Evolutionary conservation across 1,140 invertebrate genomes (phyloP).

Genomic region (Asbolus verrucosus): DNA sequence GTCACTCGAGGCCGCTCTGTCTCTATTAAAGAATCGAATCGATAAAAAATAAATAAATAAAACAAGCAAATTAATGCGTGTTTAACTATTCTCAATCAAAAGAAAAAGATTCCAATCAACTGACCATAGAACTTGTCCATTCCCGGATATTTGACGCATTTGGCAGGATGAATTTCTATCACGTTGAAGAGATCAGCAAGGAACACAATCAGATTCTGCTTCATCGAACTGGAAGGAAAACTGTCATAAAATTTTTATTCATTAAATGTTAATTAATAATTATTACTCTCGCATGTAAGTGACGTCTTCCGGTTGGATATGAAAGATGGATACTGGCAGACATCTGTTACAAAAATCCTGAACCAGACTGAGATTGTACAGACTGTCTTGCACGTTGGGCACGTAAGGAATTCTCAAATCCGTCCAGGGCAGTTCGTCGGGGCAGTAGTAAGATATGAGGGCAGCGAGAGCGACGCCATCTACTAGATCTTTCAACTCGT

Average conservation of each 20-base stretch:
- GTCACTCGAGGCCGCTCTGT: slow-evolving; percentile 28
- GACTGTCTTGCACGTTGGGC: slow-evolving; percentile 84
- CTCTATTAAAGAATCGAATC: slow-evolving; percentile 8
- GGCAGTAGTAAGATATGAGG: slow-evolving; percentile 94
- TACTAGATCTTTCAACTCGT: slow-evolving; percentile 82
- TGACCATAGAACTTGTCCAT: slow-evolving; percentile 69
- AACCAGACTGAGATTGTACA: slow-evolving; percentile 93
- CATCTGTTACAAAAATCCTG: slow-evolving; percentile 87
- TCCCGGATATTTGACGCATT: slow-evolving; percentile 86
- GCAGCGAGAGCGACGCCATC: slow-evolving; percentile 92
- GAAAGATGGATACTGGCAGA: slow-evolving; percentile 91
- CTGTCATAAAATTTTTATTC: no score
- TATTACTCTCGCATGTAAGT: slow-evolving; percentile 92
- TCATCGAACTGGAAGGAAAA: slow-evolving; percentile 81
- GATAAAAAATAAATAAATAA: slow-evolving; percentile 44
- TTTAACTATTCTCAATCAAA: not conserved
- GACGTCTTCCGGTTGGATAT: slow-evolving; percentile 95
- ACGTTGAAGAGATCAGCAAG: slow-evolving; percentile 96
- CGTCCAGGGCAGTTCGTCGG: slow-evolving; percentile 83
- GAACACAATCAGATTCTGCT: slow-evolving; percentile 93
- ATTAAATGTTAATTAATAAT: no score
- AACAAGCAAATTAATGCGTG: slow-evolving; percentile 15
- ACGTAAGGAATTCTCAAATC: slow-evolving; percentile 62
- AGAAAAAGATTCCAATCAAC: no score
- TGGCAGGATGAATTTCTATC: slow-evolving; percentile 92